These are phyloP conservation scores for Biston betularia DNA, from an alignment of 2,888 invertebrate genomes.

Conservation along the genomic window DNA sequence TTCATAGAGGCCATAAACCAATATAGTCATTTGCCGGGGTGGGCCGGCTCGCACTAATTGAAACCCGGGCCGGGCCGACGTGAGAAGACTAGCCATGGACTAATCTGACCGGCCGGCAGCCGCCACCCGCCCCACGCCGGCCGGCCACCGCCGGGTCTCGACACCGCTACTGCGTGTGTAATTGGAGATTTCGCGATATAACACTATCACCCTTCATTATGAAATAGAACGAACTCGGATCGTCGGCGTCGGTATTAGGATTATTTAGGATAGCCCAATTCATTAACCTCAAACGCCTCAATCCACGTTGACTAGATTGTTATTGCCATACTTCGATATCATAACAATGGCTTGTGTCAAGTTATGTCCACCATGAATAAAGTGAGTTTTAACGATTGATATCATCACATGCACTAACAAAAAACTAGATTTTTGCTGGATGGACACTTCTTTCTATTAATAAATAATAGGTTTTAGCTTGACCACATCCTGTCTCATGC, in stretches of 20 bases:
- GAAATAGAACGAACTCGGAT: slow-evolving; percentile 59
- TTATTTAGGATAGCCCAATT: slow-evolving; percentile 18
- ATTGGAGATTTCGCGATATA: slow-evolving; percentile 84
- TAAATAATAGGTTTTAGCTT: too few species aligned
- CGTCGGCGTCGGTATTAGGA: slow-evolving; percentile 29
- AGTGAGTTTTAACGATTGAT: too few species aligned
- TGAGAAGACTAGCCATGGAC: slow-evolving; percentile 80
- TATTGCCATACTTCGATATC: slow-evolving; percentile 5
- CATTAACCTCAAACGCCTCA: slow-evolving; percentile 23
- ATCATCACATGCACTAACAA: too few species aligned
- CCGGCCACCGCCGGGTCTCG: slow-evolving; percentile 39
- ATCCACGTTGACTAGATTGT: slow-evolving; percentile 15
- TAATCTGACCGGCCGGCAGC: slow-evolving; percentile 62
- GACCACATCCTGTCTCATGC: too few species aligned
- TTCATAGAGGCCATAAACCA: slow-evolving; percentile 71
- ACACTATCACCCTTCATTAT: slow-evolving; percentile 77
- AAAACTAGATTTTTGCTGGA: too few species aligned
- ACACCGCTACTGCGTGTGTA: slow-evolving; percentile 59
- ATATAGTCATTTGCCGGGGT: slow-evolving; percentile 69
- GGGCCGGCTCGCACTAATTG: slow-evolving; percentile 72
- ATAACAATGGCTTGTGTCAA: not conserved
- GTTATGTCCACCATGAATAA: too few species aligned
- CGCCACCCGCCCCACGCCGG: slow-evolving; percentile 42
- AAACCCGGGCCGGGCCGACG: slow-evolving; percentile 74
- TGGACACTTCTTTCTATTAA: too few species aligned